Evolutionary conservation across 1,140 invertebrate genomes (phyloP).

Genomic region (Caenorhabditis tropicalis): DNA sequence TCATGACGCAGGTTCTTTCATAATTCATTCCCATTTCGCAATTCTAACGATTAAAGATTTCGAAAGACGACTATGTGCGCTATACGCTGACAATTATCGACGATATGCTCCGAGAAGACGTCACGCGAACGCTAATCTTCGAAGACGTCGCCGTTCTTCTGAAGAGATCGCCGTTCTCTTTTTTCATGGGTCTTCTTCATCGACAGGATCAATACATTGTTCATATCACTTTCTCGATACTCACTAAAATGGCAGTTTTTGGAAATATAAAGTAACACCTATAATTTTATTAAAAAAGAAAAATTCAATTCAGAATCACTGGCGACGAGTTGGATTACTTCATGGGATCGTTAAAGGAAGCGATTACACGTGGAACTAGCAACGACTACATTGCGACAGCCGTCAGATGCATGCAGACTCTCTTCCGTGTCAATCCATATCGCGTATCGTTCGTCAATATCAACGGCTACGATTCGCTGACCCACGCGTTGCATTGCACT

Average conservation of each 20-base stretch:
- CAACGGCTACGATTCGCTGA: slow-evolving; percentile 85
- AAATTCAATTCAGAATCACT: slow-evolving; percentile 57
- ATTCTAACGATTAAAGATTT: slow-evolving; percentile 78
- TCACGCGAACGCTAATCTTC: slow-evolving; percentile 91
- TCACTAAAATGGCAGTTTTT: slow-evolving; percentile 20
- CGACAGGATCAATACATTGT: slow-evolving; percentile 95
- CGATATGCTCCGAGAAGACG: slow-evolving; percentile 96
- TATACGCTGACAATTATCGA: slow-evolving; percentile 97
- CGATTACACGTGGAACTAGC: slow-evolving; percentile 89
- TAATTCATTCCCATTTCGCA: neutral
- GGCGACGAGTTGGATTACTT: slow-evolving; percentile 88
- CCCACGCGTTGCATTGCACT: slow-evolving; percentile 77
- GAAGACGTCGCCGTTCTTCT: slow-evolving; percentile 84
- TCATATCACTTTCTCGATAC: slow-evolving; percentile 80
- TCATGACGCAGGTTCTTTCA: neutral
- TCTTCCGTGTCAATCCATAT: slow-evolving; percentile 94
- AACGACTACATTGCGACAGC: slow-evolving; percentile 99
- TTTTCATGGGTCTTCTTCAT: slow-evolving; percentile 92
- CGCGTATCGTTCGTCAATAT: slow-evolving; percentile 91
- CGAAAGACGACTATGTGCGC: slow-evolving; percentile 96
- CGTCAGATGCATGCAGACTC: slow-evolving; percentile 97
- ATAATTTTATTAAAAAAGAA: neutral
- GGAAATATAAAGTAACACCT: slow-evolving; percentile 5
- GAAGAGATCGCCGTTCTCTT: slow-evolving; percentile 88
- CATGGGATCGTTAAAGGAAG: slow-evolving; percentile 96